Evolutionary conservation across 35 echinoderm and acorn worm genomes (phyloP), one percentile per base, ranked within the genome.

Genomic region (Diadema setosum): DNA sequence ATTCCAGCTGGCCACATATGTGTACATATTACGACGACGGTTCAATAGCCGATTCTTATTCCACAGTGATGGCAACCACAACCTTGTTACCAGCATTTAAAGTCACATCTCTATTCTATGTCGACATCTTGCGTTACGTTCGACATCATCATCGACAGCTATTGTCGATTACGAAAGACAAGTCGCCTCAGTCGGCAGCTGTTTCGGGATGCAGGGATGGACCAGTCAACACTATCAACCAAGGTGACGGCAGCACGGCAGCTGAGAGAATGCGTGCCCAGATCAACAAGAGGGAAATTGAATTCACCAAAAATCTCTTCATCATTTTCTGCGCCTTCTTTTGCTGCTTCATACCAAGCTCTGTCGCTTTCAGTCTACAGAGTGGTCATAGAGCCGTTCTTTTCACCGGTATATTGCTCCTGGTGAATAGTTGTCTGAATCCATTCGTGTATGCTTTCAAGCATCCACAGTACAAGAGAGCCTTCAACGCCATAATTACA

Each of bases 271-370:
- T 24, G 15, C 3, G 25, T 15, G 63, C 63, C 0, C 49, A 55
- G 21, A 30, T 63, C 58, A 63, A 33, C 5, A 34, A 67, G 37
- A 16, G 73, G 44, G 73, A 90, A 27, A 33, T 90, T 3, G 15
- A 90, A 45, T 64, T 90, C 34, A 90, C 88, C 2, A 42, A 64
- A 36, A 90, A 82, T 70, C 81, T 90, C 17, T 90, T 90, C 58
- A 45, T 70, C 55, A 61, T 82, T 12, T 80, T 90, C 24, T 90
- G 88, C 30, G 88, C 42, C 5, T 90, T 90, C 36, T 90, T 90
- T 63, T 32, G 83, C 14, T 90, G 58, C 35, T 70, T 90, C 18
- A 90, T 81, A 3, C 88, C 88, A 0, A 83, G 84, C 59, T 29
- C 80, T 17, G 69, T 90, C 46, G 80, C 80, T n/a, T 41, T 90